Evolutionary conservation across 2,888 invertebrate species (phyloP), one percentile per base, ranked within the genome.

Genomic region (Drosophila neonasuta): DNA sequence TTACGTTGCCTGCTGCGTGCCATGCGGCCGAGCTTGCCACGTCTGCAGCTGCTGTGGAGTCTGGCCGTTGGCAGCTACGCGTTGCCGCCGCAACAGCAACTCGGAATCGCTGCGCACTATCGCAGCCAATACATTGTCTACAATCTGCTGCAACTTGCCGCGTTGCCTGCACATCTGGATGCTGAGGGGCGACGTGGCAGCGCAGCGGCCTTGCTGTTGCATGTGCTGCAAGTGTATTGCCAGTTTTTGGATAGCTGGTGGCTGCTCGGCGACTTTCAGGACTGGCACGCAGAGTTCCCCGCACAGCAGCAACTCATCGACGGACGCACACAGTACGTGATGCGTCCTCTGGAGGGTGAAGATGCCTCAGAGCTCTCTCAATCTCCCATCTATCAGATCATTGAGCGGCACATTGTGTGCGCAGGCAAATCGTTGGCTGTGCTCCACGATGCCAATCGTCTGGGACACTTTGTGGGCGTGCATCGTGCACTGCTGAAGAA

Each of bases 231-330:
- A 24, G 67, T 60, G 7, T 54, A 58, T 10, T 79, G 76, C 15
- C 45, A 55, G 1, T 60, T 50, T 2, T 11, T 79, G 15, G 69
- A 78, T 30, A 58, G 29, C 7, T 78, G 68, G 68, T 79, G 80
- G 80, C 48, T 52, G 5, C 4, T 15, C 1, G 80, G 76, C 2
- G 45, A 62, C 0, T 71, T 79, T 8, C 11, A 50, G 1, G 80
- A 79, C 20, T 32, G 44, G 34, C 45, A 44, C 6, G 29, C 39
- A 0, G 79, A 79, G 39, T 78, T 80, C n/a, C 39, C 49, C 1
- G 59, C 11, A 1, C 9, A 7, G 11, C 42, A 9, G 0, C 0
- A 34, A 0, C 2, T 34, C 5, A 1, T 9, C 0, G 29, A 48
- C 0, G 61, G 32, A 6, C 29, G 24, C 3, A 65, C 71, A 0